These are phyloP conservation scores for Drosophila kanekoi DNA, from an alignment of 2,888 invertebrate genomes.

Conservation along the genomic window DNA sequence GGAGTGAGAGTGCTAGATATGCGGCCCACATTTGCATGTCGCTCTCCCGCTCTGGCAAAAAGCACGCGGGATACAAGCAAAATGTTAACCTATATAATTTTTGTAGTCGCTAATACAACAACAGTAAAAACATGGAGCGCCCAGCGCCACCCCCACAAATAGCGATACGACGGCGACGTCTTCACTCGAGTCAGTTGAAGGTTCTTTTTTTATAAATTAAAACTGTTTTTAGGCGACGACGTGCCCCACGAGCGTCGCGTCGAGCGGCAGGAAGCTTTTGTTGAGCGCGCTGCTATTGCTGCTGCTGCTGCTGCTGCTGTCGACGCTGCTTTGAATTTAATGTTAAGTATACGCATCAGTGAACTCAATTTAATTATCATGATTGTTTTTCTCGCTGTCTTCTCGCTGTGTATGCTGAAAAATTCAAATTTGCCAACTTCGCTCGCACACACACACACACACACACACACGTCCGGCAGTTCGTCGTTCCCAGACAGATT, in stretches of 20 bases:
- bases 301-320: slow-evolving; percentile 22
- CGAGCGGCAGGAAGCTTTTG: slow-evolving; percentile 50
- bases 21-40: slow-evolving; percentile 67
- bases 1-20: slow-evolving; percentile 32
- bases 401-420: slow-evolving; percentile 48
- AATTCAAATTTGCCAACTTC: slow-evolving; percentile 72
- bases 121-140: slow-evolving; percentile 2
- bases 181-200: slow-evolving; percentile 66
- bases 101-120: slow-evolving; percentile 44
- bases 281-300: slow-evolving; percentile 12
- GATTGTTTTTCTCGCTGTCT: slow-evolving; percentile 72
- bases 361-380: slow-evolving; percentile 80
- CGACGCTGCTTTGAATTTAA: slow-evolving; percentile 63
- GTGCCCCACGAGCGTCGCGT: slow-evolving; percentile 21
- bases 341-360: slow-evolving; percentile 84
- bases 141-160: slow-evolving; percentile 27
- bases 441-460: slow-evolving; percentile 38
- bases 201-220: slow-evolving; percentile 71
- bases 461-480: slow-evolving; percentile 43
- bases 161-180: slow-evolving; percentile 27
- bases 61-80: slow-evolving; percentile 54
- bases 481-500: slow-evolving; percentile 62
- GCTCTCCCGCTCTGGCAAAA: slow-evolving; percentile 32
- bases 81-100: slow-evolving; percentile 73
- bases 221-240: slow-evolving; percentile 44